Conservation (phyloP, 2,888 invertebrate species). For the Aleiodes testaceus region DNA sequence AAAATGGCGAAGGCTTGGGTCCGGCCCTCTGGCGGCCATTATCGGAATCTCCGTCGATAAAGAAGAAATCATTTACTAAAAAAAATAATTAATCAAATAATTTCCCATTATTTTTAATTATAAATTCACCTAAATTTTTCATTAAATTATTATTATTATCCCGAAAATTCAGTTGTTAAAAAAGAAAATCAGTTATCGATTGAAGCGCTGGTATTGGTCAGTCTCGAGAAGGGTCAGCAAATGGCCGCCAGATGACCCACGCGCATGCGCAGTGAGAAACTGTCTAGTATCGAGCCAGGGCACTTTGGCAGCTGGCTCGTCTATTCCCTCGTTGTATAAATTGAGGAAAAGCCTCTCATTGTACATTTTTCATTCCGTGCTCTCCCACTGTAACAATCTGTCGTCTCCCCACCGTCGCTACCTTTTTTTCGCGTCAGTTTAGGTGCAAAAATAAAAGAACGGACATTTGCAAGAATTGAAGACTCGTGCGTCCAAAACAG, state of each 20-base stretch:
- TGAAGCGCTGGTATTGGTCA: not conserved
- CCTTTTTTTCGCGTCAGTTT: constrained; percentile 28
- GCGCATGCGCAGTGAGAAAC: constrained; percentile 68
- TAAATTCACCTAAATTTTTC: too few relatives aligned
- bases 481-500: constrained; percentile 20
- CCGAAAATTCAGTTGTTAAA: too few relatives aligned
- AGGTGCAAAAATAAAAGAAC: too few relatives aligned
- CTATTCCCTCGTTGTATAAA: constrained; percentile 55
- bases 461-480: not conserved
- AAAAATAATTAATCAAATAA: too few relatives aligned
- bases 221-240: constrained; percentile 30
- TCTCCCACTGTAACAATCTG: constrained; percentile 41
- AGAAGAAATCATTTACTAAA: too few relatives aligned
- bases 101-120: too few relatives aligned
- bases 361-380: constrained; percentile 43
- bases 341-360: constrained; percentile 41
- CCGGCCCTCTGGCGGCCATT: too few relatives aligned
- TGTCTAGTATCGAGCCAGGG: constrained; percentile 70
- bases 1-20: too few relatives aligned
- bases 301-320: constrained; percentile 61
- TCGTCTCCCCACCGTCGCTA: constrained; percentile 32
- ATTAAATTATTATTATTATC: too few relatives aligned
- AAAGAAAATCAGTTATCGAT: constrained; percentile 1
- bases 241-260: too few relatives aligned
- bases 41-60: too few relatives aligned